phyloP scores from a whole-genome alignment of 2,888 invertebrate species.

The Pimpla rufipes region DNA sequence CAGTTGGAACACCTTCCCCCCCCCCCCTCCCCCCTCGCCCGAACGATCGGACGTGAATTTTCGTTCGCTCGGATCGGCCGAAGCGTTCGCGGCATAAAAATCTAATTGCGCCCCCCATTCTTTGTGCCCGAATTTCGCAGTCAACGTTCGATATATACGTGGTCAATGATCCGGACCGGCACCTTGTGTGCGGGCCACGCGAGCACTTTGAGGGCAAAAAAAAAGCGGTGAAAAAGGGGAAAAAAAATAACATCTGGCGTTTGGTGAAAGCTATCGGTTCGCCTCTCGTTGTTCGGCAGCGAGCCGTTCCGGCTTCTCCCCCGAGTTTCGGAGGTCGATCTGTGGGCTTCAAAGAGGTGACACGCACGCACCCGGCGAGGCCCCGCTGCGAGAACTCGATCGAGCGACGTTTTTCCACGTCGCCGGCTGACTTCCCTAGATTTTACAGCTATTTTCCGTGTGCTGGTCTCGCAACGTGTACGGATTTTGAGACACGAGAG shows the following conservation, averaged over 20 bases:
- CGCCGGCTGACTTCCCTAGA: background rate
- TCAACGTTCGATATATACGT: background rate
- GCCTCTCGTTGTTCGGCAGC: slow-evolving; percentile 20
- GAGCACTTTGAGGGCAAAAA: slow-evolving; percentile 17
- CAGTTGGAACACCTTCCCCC: background rate
- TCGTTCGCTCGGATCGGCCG: too few species aligned
- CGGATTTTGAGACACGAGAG: too few species aligned
- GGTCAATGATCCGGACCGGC: background rate
- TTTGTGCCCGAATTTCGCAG: background rate
- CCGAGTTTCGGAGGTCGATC: slow-evolving; percentile 11
- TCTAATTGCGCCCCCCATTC: too few species aligned
- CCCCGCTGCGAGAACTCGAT: slow-evolving; percentile 14
- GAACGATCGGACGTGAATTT: background rate
- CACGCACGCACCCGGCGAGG: slow-evolving; percentile 33
- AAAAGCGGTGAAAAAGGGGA: background rate
- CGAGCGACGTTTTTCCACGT: slow-evolving; percentile 20
- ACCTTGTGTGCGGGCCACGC: background rate
- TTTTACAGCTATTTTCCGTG: too few species aligned
- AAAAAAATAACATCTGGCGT: slow-evolving; percentile 26
- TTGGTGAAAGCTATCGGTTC: slow-evolving; percentile 42
- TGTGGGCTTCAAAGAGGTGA: slow-evolving; percentile 33
- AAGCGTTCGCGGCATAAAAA: too few species aligned
- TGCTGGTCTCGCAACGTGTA: too few species aligned
- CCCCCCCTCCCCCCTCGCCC: background rate
- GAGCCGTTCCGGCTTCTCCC: slow-evolving; percentile 17